Conservation (phyloP, 2,797 vertebrate species). For the Propithecus deckenii region DNA sequence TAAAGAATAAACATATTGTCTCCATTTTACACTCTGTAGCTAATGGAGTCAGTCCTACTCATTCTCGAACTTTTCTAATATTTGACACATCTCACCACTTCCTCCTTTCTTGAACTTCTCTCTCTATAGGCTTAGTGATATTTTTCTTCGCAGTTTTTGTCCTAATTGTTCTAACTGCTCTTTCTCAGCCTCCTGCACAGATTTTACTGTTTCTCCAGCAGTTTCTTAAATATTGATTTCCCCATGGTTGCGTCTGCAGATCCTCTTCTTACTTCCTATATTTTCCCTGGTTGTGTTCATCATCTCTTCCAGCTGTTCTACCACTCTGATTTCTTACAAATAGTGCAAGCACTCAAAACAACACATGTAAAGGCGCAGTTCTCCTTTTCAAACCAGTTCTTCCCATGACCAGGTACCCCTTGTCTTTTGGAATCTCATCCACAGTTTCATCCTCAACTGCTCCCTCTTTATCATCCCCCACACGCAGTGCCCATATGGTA, state of each 20-base stretch:
- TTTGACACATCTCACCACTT: neutral
- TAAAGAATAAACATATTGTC: neutral
- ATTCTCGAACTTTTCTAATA: neutral
- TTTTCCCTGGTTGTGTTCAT: neutral
- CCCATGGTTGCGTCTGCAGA: neutral
- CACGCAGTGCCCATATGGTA: fast-evolving
- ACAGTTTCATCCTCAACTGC: neutral
- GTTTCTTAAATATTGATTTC: neutral
- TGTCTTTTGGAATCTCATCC: neutral
- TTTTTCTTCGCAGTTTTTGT: neutral
- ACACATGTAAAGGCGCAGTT: neutral
- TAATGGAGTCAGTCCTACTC: neutral
- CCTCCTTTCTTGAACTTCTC: neutral
- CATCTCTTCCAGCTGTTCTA: neutral
- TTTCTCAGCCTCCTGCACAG: neutral
- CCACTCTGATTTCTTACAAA: neutral
- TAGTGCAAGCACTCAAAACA: neutral
- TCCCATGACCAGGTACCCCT: neutral
- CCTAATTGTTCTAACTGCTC: neutral
- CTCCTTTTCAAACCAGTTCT: neutral
- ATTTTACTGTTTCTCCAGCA: neutral
- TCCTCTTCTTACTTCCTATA: neutral
- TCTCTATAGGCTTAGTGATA: neutral
- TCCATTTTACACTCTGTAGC: neutral
- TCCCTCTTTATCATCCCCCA: too few relatives aligned